A percentile compares a stretch with the other conserved stretches of the same genome.
These are phyloP conservation scores for Globodera rostochiensis DNA, from an alignment of 1,140 invertebrate genomes.

Conservation along the genomic window DNA sequence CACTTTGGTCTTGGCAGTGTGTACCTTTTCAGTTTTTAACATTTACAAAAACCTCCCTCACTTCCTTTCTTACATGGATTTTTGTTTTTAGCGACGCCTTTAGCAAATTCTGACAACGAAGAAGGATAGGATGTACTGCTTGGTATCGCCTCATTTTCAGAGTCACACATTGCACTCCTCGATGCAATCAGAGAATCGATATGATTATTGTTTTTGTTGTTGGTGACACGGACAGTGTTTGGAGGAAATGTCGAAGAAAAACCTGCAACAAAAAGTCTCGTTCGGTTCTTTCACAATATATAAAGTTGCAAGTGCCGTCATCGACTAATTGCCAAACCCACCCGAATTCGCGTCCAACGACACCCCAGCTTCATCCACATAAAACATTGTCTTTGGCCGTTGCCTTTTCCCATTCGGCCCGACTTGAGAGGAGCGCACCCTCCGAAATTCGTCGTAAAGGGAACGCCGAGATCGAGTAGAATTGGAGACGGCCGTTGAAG, in stretches of 20 bases:
- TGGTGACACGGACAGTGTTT: not conserved
- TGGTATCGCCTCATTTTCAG: not conserved
- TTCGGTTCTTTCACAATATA: too few species aligned
- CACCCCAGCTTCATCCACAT: constrained; percentile 3
- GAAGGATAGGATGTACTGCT: not conserved
- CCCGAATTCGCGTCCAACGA: not conserved
- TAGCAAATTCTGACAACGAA: not conserved
- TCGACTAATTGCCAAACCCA: too few species aligned
- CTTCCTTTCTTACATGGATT: not conserved
- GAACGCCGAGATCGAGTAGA: constrained; percentile 20
- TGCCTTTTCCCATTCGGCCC: constrained; percentile 1
- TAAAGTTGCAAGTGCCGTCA: too few species aligned
- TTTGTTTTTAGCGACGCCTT: not conserved
- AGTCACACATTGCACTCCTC: not conserved
- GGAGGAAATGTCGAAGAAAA: constrained; percentile 2
- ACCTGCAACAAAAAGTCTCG: not conserved
- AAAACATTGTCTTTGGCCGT: constrained; percentile 25
- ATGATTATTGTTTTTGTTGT: not conserved
- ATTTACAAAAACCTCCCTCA: not conserved
- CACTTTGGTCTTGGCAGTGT: not conserved
- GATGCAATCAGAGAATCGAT: not conserved
- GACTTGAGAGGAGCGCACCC: not conserved
- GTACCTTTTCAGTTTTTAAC: not conserved
- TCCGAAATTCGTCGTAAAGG: constrained; percentile 3
- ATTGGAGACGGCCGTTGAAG: constrained; percentile 1